phyloP scores from a whole-genome alignment of 2,797 vertebrate species.

The Gymnocypris eckloni region DNA sequence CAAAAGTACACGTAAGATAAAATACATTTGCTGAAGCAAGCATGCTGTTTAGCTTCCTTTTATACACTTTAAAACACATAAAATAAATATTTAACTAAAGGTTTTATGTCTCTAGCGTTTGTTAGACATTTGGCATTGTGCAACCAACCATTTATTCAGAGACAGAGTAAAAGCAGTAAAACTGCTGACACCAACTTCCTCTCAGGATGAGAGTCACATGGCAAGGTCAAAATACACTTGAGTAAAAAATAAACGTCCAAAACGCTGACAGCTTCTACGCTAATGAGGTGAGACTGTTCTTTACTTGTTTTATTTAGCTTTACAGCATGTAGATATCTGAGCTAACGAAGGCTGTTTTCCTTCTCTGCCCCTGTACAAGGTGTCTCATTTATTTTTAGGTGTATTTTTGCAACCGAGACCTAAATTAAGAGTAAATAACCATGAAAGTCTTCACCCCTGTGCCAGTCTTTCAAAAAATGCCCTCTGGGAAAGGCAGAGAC shows the following conservation, averaged over 20 bases:
- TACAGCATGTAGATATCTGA: background rate
- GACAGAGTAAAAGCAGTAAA: constrained; percentile 50
- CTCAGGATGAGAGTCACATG: constrained; percentile 76
- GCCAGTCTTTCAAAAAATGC: constrained; percentile 68
- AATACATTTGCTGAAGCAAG: background rate
- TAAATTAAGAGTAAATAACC: constrained; percentile 18
- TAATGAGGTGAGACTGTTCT: constrained; percentile 32
- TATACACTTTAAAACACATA: background rate
- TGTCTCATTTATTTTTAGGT: constrained; percentile 25
- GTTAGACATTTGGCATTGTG: constrained; percentile 60
- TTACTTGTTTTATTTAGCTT: constrained; percentile 1
- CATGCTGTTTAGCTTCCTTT: background rate
- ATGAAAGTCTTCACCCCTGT: constrained; percentile 66
- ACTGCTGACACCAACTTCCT: constrained; percentile 78
- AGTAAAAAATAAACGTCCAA: background rate
- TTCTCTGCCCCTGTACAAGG: background rate
- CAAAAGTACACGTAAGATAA: background rate
- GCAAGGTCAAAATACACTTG: constrained; percentile 68
- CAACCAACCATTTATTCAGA: constrained; percentile 62
- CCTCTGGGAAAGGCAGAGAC: constrained; percentile 68
- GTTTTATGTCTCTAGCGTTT: constrained; percentile 59
- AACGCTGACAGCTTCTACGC: background rate
- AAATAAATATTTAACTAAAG: constrained; percentile 36
- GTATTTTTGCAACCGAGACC: constrained; percentile 12
- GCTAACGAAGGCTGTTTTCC: constrained; percentile 12